Base-by-base conservation (phyloP, 2,888 invertebrate genomes). In the Aradus depressus region DNA sequence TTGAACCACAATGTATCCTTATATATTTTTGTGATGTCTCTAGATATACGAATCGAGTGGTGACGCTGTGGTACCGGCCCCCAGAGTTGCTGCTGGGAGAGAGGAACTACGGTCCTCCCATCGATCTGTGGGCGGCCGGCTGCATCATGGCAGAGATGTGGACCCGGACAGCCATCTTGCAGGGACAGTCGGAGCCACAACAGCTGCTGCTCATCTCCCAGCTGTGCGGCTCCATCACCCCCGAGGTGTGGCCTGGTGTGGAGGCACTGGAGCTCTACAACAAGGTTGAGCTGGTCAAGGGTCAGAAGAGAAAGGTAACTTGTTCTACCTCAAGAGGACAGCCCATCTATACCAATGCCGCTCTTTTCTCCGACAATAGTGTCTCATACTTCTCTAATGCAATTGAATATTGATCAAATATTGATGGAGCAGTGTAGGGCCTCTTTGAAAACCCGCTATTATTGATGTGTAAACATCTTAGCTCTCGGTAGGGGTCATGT, bases 141-240 rank as follows among this genome's bases (percentile, higher is more conserved):
- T 99, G 98, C 66, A 98, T 98, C 56, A 97, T 98, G 97, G 97
- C 97, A 0, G 98, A 98, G 72, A 91, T 98, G 91, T 98, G 97
- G 97, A 97, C 95, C 0, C 72, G 80, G 58, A 72, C 70, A 3
- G 96, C 91, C 0, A 90, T 91, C 54, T 89, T 91, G 89, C 89
- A 89, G 25, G 98, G 98, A 16, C 89, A 86, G 43, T 92, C 95
- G 0, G 98, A 98, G 63, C 95, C 95, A 63, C 89, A 92, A 65
- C 98, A 99, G 65, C 68, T 99, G 8, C 86, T 86, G 23, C 74
- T 96, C 16, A 98, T 99, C 55, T 89, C 90, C 0, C 92, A 95
- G 66, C 72, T 98, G 5, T 98, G 97, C 66, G 98, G 98, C 0
- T 90, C 93, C 0, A 93, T 98, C 56, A 89, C 84, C 0, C 84